Evolutionary conservation across 1,140 invertebrate genomes (phyloP), one percentile per base, ranked within the genome.

Genomic region (Lutraria rhynchaena): DNA sequence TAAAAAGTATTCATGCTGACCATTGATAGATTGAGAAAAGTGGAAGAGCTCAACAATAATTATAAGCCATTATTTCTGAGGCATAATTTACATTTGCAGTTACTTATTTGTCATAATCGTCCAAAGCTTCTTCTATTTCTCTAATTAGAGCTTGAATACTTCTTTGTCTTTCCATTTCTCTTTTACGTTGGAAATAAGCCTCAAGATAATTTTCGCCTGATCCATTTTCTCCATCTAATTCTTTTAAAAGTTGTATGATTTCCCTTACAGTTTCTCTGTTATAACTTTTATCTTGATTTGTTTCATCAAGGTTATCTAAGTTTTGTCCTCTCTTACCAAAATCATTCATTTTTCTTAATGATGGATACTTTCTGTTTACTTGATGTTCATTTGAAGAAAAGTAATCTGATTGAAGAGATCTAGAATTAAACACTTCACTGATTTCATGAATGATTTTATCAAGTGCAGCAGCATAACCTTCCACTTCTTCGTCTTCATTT

Each of bases 241-340:
- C 44, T 7, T 0, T 15, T 24, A 71, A 71, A n/a, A 71, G 13
- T 57, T 71, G 49, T 3, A 71, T 22, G 22, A 71, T 55, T 55
- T 71, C 69, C 13, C 49, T 55, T 57, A 55, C 53, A 46, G 46
- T 3, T 13, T 70, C 31, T 22, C 35, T 35, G 3, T 37, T 4
- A 0, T n/a, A n/a, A 55, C 4, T 24, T 22, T 55, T 46, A 35
- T 37, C 13, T 19, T 3, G 11, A 1, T 27, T 17, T 29, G 29
- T 22, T 29, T 37, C 35, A 37, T 22, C 1, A 37, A 19, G 11
- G 29, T 57, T 22, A 55, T 22, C 37, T 3, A 19, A 27, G 27
- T 55, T 27, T 7, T 55, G 29, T n/a, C 49, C 69, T 31, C 69
- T 71, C 35, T 55, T 71, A n/a, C 53, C 69, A 71, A 57, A 71